Evolutionary conservation across 2,888 invertebrate species (phyloP).

Genomic region (Tromatobia lineatoria): DNA sequence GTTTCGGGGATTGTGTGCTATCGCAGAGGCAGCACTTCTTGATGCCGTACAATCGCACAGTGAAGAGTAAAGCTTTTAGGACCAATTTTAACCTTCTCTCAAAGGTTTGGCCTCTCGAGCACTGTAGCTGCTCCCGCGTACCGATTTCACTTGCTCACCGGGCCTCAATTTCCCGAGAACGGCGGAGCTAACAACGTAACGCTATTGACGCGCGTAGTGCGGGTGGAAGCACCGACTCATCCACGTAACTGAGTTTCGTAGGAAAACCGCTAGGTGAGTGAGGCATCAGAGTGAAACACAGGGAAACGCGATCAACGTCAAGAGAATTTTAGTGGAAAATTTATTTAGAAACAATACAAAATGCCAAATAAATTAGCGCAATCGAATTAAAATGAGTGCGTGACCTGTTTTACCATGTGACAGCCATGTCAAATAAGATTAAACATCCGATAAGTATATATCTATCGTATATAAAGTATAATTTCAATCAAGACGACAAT

Average conservation of each 20-base stretch:
- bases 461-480: not conserved
- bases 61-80: constrained; percentile 60
- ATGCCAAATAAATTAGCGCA: not conserved
- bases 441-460: not conserved
- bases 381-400: not conserved
- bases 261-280: not conserved
- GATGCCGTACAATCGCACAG: constrained; percentile 24
- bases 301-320: constrained; percentile 4
- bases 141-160: constrained; percentile 5
- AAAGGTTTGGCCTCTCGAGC: constrained; percentile 28
- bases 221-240: not conserved
- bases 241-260: constrained; percentile 20
- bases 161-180: constrained; percentile 29
- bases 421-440: not conserved
- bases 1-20: constrained; percentile 44
- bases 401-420: not conserved
- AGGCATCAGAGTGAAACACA: constrained; percentile 19
- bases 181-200: constrained; percentile 29
- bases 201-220: constrained; percentile 25
- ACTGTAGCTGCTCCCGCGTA: not conserved
- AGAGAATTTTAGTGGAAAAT: not conserved
- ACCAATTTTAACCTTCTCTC: constrained; percentile 51
- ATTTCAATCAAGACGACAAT: not conserved
- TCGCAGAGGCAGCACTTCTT: constrained; percentile 41
- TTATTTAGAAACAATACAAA: not conserved